Evolutionary conservation across 2,888 invertebrate genomes (phyloP), one percentile per base, ranked within the genome.

Genomic region (Drosophila setosimentum): DNA sequence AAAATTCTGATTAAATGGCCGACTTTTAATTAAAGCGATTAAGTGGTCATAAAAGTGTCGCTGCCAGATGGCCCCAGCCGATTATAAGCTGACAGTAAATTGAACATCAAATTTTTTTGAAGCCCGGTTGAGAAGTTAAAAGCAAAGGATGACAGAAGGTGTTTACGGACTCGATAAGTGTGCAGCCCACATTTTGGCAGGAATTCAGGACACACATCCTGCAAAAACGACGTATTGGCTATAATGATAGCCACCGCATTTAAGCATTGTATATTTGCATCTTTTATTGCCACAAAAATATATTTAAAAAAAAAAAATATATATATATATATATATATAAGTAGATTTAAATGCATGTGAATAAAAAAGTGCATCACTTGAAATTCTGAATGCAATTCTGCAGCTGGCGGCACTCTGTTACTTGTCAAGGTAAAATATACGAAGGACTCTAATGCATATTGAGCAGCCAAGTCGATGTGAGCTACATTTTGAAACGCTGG

Each of bases 1-100:
- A 68, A 71, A 57, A 74, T 60, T 78, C 66, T 83, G 61, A 78
- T 89, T 73, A 70, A 78, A 70, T 55, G 60, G 54, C 64, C 73
- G 73, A 50, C 69, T 74, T 90, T 88, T 86, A 86, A 86, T 86
- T 86, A 90, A 88, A 66, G 60, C 65, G 83, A 76, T 86, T 83
- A 86, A 74, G 78, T 74, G 73, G 67, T 66, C 66, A 90, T 90
- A 80, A 88, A 74, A 59, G 7, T 42, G 8, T 7, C 57, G 32
- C n/a, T 13, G 68, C 50, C 51, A 37, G 54, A 45, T 33, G 53
- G 48, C 55, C 51, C 49, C 29, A 54, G 49, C 54, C 73, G 83
- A 76, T 80, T 85, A 88, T 78, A 80, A 70, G 76, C 73, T 74
- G 80, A 73, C 85, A 85, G 78, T 78, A 74, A 90, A 90, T 70